Evolutionary conservation across 2,113 vertebrate species (phyloP).

Genomic region (Dascyllus trimaculatus): DNA sequence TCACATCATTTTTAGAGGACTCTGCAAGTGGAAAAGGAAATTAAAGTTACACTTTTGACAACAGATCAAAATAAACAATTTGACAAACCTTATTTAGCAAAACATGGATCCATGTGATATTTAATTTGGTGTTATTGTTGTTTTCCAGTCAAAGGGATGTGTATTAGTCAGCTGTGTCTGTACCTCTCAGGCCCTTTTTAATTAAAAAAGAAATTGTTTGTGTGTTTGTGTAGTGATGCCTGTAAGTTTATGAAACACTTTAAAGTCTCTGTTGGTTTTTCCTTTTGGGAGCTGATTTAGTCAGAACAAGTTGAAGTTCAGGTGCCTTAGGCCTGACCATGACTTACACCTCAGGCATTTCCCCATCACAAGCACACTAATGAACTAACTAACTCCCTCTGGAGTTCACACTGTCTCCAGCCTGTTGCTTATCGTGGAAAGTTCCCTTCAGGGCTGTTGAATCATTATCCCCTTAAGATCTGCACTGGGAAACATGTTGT

Average conservation of each 20-base stretch:
- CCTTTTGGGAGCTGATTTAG: slow-evolving; percentile 50
- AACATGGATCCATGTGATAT: slow-evolving; percentile 42
- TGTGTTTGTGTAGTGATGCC: slow-evolving; percentile 54
- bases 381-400: slow-evolving; percentile 47
- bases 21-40: slow-evolving; percentile 25
- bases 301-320: slow-evolving; percentile 31
- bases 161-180: slow-evolving; percentile 41
- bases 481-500: background rate
- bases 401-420: slow-evolving; percentile 26
- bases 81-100: slow-evolving; percentile 43
- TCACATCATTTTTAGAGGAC: background rate
- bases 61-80: slow-evolving; percentile 64
- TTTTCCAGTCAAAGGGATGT: slow-evolving; percentile 57
- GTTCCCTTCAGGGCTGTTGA: slow-evolving; percentile 40
- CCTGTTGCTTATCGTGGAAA: slow-evolving; percentile 20
- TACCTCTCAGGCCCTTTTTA: slow-evolving; percentile 53
- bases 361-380: slow-evolving; percentile 20
- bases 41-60: slow-evolving; percentile 70
- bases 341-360: slow-evolving; percentile 35
- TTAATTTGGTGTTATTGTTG: slow-evolving; percentile 77
- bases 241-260: slow-evolving; percentile 55
- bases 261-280: slow-evolving; percentile 11
- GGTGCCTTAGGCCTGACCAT: slow-evolving; percentile 37
- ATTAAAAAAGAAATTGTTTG: slow-evolving; percentile 73
- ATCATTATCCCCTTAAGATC: slow-evolving; percentile 40